Base-by-base conservation (phyloP, 2,797 vertebrate species). In the Microchirus variegatus region DNA sequence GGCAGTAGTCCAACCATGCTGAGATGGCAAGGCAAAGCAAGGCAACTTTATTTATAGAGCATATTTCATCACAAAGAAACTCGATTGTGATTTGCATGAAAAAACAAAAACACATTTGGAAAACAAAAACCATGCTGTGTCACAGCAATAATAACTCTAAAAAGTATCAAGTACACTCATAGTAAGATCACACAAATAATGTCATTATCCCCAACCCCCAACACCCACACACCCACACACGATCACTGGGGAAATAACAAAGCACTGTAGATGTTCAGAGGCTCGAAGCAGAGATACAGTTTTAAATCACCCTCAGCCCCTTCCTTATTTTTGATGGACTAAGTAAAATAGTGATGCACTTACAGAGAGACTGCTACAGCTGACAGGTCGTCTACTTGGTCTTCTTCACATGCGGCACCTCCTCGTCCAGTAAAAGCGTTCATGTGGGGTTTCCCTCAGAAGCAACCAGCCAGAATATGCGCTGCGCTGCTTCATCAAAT, bases 401-500 rank as follows among this genome's bases (percentile, higher is more conserved):
- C 44, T 11, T 94, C 92, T 95, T 96, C 89, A 99, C 91, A 92
- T 92, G 90, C 8, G 90, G 94, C 91, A 95, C 85, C 87, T 95
- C 94, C 93, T 94, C 89, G 48, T 93, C 93, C 5, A 88, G 93
- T 90, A 93, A 95, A 82, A 93, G 93, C 73, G 88, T 81, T 87
- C 93, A 88, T 91, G 85, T 94, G 94, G 95, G 90, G 95, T 96
- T 94, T 93, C 94, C 87, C 86, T 89, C 66, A 93, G 93, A 90
- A 94, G 95, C 93, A 91, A 94, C 93, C 93, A 89, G 92, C 91
- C 91, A 82, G 82, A 90, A 92, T 90, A 94, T 94, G 63, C 71
- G 86, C 93, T 93, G 94, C 90, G 95, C 94, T 90, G 95, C 90
- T 93, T 96, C 94, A 94, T 96, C 95, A 91, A 90, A 95, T 95